Evolutionary conservation across 2,888 invertebrate species (phyloP).

Genomic region (Ochlodes sylvanus): DNA sequence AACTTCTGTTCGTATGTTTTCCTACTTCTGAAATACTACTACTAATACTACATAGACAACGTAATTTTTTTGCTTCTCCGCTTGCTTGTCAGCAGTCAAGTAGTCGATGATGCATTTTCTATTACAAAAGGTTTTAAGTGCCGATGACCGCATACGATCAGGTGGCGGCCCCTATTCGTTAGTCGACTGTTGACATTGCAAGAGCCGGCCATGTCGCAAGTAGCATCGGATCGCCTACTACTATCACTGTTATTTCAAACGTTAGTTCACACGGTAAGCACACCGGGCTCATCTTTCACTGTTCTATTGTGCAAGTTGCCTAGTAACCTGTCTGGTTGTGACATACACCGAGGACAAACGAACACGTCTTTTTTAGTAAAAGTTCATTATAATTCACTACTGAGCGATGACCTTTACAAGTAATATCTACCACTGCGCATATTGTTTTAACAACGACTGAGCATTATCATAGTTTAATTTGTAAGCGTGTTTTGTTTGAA

Average conservation of each 20-base stretch:
- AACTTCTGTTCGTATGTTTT: neutral
- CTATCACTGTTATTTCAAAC: slow-evolving; percentile 2
- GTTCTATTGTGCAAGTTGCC: slow-evolving; percentile 12
- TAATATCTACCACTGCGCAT: no score
- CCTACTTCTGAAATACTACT: no score
- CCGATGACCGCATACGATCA: neutral
- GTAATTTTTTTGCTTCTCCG: no score
- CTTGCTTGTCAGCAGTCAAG: no score
- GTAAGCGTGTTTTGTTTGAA: no score
- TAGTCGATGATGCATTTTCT: no score
- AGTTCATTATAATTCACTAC: neutral
- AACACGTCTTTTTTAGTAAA: neutral
- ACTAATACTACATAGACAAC: no score
- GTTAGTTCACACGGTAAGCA: slow-evolving; percentile 7
- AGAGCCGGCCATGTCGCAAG: neutral
- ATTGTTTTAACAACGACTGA: no score
- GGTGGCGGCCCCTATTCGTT: neutral
- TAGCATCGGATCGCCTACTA: neutral
- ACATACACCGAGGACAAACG: neutral
- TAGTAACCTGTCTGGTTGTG: slow-evolving; percentile 6
- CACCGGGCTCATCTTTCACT: slow-evolving; percentile 13
- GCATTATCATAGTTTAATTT: no score
- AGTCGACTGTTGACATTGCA: neutral
- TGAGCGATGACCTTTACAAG: neutral
- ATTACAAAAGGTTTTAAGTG: no score